phyloP scores from a whole-genome alignment of 2,888 invertebrate genomes.

The Nymphalis urticae region DNA sequence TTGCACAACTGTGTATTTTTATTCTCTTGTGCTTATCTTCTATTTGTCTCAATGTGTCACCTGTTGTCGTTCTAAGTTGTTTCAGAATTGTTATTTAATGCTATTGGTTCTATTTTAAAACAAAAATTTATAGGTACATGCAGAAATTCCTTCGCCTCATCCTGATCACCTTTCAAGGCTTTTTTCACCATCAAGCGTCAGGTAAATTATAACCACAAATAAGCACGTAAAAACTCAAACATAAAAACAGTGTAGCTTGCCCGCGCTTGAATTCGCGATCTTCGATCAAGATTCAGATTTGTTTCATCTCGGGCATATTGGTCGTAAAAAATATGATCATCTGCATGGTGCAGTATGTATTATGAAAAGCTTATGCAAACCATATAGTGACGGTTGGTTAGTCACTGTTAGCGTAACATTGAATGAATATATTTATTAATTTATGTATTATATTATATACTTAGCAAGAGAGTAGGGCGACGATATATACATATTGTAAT shows the following conservation, averaged over 20 bases:
- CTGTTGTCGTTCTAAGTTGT: neutral
- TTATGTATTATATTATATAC: neutral
- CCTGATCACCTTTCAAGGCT: too few relatives aligned
- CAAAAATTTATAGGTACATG: neutral
- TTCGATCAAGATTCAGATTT: neutral
- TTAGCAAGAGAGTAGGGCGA: neutral
- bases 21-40: neutral
- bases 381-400: conserved; percentile 25
- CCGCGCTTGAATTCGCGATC: neutral
- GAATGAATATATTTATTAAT: conserved; percentile 13
- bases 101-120: neutral
- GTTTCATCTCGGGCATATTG: neutral
- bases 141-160: too few relatives aligned
- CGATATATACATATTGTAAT: neutral
- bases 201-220: too few relatives aligned
- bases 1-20: conserved; percentile 43
- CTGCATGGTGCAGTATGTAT: neutral
- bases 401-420: conserved; percentile 19
- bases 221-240: too few relatives aligned
- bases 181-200: too few relatives aligned
- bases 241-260: too few relatives aligned
- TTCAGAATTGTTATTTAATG: neutral
- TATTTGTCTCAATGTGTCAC: neutral
- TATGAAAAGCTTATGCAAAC: conserved; percentile 24
- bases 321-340: neutral